Evolutionary conservation across 2,797 vertebrate genomes (phyloP).

Genomic region (Sebastes nivosus): DNA sequence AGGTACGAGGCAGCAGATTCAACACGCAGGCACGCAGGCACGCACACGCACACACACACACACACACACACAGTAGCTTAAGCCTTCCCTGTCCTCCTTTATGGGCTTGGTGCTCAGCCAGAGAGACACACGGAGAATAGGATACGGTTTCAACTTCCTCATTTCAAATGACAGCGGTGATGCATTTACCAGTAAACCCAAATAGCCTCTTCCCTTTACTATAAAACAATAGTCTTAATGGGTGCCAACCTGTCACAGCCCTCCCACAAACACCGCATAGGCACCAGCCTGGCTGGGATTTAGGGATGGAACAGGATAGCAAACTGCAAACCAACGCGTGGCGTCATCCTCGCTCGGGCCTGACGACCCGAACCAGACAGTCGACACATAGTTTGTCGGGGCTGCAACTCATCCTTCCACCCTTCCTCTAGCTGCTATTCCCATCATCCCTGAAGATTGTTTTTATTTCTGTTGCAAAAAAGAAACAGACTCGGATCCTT

Average conservation of each 20-base stretch:
- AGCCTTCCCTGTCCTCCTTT: constrained; percentile 16
- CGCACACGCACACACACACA: neutral
- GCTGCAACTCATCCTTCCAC: constrained; percentile 53
- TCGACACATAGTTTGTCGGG: constrained; percentile 44
- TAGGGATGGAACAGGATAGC: constrained; percentile 17
- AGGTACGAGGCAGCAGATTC: neutral
- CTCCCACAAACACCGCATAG: constrained; percentile 16
- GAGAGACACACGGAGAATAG: constrained; percentile 24
- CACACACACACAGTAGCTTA: neutral
- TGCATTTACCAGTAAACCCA: constrained; percentile 58
- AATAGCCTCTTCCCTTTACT: constrained; percentile 21
- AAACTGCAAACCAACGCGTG: constrained; percentile 9
- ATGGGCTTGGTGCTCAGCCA: constrained; percentile 42
- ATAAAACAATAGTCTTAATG: constrained; percentile 42
- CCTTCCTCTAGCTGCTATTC: constrained; percentile 58
- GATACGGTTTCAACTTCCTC: constrained; percentile 50
- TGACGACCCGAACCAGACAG: constrained; percentile 41
- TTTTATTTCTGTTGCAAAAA: constrained; percentile 60
- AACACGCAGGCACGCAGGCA: too few species aligned
- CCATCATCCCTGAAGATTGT: constrained; percentile 59
- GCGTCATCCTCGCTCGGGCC: neutral
- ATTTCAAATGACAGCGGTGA: constrained; percentile 51
- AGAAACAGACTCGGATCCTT: neutral
- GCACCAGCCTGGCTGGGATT: constrained; percentile 16
- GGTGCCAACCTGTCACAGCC: constrained; percentile 45